Conservation (phyloP, 2,113 vertebrate species). For the Anhinga anhinga region DNA sequence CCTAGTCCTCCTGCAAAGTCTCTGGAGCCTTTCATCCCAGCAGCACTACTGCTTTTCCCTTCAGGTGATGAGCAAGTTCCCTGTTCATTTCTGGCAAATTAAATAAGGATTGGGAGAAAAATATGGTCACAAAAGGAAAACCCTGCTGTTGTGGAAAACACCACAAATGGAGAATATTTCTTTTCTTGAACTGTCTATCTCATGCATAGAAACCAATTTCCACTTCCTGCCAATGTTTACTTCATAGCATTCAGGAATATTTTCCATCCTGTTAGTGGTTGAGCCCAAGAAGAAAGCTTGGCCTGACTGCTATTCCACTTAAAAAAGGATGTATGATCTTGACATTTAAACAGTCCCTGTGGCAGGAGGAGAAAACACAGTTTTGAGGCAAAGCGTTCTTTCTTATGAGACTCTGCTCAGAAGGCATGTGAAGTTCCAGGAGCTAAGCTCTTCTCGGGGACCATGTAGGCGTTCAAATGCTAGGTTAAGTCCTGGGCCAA, state of each 20-base stretch:
- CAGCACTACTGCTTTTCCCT: background rate
- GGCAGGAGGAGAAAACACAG: background rate
- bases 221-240: background rate
- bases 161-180: background rate
- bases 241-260: background rate
- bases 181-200: background rate
- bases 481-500: background rate
- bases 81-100: background rate
- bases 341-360: background rate
- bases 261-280: background rate
- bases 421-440: background rate
- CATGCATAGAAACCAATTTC: background rate
- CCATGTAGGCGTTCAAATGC: accelerated
- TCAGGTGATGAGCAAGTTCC: background rate
- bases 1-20: background rate
- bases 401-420: background rate
- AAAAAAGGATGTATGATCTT: background rate
- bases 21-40: background rate
- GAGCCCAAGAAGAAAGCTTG: background rate
- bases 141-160: background rate
- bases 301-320: background rate
- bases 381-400: background rate
- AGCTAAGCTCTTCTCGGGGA: background rate
- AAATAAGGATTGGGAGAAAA: background rate
- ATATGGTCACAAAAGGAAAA: background rate